Conservation (phyloP, 2,797 vertebrate genomes). For the Hippopotamyrus pictus region DNA sequence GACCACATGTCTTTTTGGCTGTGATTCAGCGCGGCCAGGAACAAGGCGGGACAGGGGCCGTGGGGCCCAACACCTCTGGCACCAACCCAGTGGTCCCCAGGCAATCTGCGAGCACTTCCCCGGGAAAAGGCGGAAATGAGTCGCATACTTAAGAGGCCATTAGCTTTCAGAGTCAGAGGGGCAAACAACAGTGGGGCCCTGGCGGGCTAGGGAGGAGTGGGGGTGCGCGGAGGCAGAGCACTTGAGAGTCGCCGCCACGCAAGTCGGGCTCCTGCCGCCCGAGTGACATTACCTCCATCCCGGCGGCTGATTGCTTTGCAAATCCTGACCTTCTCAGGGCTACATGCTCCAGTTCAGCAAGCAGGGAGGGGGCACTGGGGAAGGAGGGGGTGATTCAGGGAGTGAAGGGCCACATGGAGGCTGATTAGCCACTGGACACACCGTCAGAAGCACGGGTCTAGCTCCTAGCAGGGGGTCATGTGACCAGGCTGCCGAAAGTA, state of each 20-base stretch:
- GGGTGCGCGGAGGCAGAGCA: background rate
- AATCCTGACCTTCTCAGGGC: background rate
- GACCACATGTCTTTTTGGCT: background rate
- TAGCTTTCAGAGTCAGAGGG: background rate
- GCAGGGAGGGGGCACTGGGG: background rate
- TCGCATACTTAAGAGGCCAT: slow-evolving; percentile 12
- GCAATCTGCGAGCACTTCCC: background rate
- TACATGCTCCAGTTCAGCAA: background rate
- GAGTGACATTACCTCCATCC: background rate
- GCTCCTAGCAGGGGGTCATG: background rate
- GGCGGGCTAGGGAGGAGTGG: background rate
- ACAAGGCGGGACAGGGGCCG: background rate
- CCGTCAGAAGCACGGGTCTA: background rate
- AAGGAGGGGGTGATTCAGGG: background rate
- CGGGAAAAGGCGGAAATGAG: background rate
- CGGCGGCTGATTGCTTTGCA: background rate
- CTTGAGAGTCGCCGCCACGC: background rate
- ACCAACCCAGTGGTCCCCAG: background rate
- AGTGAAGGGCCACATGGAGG: background rate
- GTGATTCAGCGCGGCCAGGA: background rate
- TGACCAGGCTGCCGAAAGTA: background rate
- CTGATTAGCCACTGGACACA: background rate
- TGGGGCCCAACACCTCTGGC: background rate
- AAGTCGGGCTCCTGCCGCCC: background rate
- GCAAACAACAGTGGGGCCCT: background rate